Conservation (phyloP, 2,113 vertebrate genomes). For the Aviceda subcristata region DNA sequence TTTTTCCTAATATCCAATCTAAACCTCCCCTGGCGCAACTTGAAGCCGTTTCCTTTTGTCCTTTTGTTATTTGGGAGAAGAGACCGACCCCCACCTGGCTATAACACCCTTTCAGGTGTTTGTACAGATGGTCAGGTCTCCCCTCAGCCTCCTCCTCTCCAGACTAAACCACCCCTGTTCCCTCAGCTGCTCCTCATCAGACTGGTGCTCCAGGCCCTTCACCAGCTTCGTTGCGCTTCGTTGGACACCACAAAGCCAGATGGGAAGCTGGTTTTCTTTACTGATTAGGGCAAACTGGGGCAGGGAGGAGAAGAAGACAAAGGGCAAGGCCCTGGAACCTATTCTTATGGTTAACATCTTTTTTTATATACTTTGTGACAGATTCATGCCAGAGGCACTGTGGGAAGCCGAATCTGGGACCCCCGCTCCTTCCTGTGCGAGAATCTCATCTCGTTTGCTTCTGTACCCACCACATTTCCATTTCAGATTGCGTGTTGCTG, state of each 20-base stretch:
- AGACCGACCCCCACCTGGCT: fast-evolving
- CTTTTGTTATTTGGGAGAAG: background rate
- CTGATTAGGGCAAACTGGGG: background rate
- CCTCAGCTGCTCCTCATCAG: fast-evolving
- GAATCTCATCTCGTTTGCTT: background rate
- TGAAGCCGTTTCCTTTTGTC: fast-evolving
- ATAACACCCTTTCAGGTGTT: background rate
- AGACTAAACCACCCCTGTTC: background rate
- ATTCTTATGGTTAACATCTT: background rate
- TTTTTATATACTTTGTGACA: background rate
- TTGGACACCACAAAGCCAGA: background rate
- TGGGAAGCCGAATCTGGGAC: background rate
- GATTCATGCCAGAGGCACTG: background rate
- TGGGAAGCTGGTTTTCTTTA: background rate
- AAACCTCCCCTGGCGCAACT: fast-evolving
- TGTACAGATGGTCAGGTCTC: background rate
- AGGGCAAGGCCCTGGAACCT: background rate
- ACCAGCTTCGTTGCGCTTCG: fast-evolving
- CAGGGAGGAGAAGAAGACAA: background rate
- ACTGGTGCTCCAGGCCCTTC: background rate
- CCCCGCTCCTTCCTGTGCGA: background rate
- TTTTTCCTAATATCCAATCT: background rate
- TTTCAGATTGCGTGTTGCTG: fast-evolving
- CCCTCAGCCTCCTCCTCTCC: background rate
- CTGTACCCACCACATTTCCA: background rate